A percentile compares a stretch with the other conserved stretches of the same genome.
Evolutionary conservation across 2,888 invertebrate genomes (phyloP).

Genomic region (Athalia circularis): DNA sequence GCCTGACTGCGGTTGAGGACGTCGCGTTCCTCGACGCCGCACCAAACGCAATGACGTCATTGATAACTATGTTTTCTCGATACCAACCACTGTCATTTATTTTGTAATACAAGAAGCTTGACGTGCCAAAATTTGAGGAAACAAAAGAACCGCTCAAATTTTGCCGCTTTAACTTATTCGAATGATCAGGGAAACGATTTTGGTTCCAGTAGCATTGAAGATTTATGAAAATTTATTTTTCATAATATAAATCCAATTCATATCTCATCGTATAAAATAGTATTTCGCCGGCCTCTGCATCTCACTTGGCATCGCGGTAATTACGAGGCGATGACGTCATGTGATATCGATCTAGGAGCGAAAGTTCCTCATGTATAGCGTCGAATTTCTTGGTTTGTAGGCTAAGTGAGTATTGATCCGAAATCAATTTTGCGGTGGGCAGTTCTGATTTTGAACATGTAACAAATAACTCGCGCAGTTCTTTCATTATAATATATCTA

Average conservation of each 20-base stretch:
- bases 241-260: not conserved
- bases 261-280: not conserved
- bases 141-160: no score
- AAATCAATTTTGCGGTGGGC: not conserved
- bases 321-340: constrained; percentile 31
- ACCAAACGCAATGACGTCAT: constrained; percentile 34
- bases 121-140: no score
- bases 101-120: no score
- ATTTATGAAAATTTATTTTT: not conserved
- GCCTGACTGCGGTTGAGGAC: constrained; percentile 37
- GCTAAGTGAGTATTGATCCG: not conserved
- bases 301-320: constrained; percentile 9
- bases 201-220: not conserved
- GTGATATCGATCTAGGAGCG: constrained; percentile 23
- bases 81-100: no score
- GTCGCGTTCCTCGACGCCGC: constrained; percentile 19
- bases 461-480: no score
- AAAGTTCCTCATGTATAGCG: not conserved
- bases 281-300: constrained; percentile 7
- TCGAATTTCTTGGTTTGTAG: not conserved
- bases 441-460: no score
- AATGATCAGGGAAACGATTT: no score
- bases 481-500: no score
- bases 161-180: no score
- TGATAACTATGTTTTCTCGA: constrained; percentile 25